Evolutionary conservation across 2,113 vertebrate species (phyloP), one percentile per base, ranked within the genome.

Genomic region (Phalacrocorax carbo): DNA sequence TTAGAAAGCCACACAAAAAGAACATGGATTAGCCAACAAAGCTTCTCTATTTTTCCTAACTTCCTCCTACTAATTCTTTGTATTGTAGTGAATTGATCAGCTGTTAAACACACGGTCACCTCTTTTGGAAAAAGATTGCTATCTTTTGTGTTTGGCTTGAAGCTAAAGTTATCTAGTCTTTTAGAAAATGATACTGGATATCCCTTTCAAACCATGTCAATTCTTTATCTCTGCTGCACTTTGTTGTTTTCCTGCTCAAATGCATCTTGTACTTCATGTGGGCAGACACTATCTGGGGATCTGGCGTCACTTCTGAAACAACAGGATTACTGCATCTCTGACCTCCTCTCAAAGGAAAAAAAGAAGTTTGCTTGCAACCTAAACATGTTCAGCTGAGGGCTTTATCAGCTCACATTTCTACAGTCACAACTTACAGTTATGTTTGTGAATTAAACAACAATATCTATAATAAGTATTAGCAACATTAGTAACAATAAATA

Each of bases 281-380:
- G 92, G 82, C 52, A 94, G 82, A 81, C 71, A 52, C 78, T 94
- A 86, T 85, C 94, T 75, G 38, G 76, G 66, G 80, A 92, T 94
- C 97, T 71, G 84, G 95, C 72, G 4, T 88, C 66, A 34, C 55
- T 91, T 78, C 49, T 95, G 76, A 87, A 96, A 91, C 70, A 94
- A 87, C 15, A 66, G 46, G 26, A 90, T 94, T 66, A 66, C 42
- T 70, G 82, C 78, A 94, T 77, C 84, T 91, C 89, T 88, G 82
- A 90, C 66, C 60, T 62, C 73, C 49, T 77, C 55, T 54, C 78
- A 89, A 77, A 5, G 44, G 29, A 17, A 30, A 58, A 46, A 46
- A 34, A 66, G 38, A 51, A n/a, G 27, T 71, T 86, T 85, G n/a
- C 69, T 79, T 49, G 46, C 62, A 91, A 77, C 51, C 34, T 42